Base-by-base conservation (phyloP, 2,888 invertebrate species). In the Branchipolynoe longqiensis region DNA sequence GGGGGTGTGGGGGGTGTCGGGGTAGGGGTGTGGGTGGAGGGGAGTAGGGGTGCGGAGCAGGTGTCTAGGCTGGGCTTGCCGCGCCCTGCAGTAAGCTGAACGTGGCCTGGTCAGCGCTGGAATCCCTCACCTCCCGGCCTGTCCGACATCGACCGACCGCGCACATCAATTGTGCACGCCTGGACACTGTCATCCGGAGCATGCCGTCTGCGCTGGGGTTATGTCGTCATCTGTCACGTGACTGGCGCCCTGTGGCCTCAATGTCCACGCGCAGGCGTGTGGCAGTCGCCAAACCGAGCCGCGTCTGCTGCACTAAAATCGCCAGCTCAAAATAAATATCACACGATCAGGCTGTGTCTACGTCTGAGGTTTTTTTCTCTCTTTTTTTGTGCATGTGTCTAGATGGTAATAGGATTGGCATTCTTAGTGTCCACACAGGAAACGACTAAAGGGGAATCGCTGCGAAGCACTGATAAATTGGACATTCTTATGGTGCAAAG, bases 161-260 rank as follows among this genome's bases (percentile, higher is more conserved):
- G 28, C 78, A 54, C 78, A 78, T 78, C 78, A 78, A 78, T 78
- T 78, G 78, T 54, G 78, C 78, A 78, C 48, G 78, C 78, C 78
- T 78, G 78, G 78, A 78, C 78, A 78, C 54, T 78, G 78, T 78
- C 78, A 78, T 78, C 78, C 78, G 54, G 78, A 54, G 78, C 28
- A 33, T 6, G 40, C 74, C 48, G 48, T 78, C 48, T 54, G 48
- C 54, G 48, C 54, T 48, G 31, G 78, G 78, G 78, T 78, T 78
- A 78, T 78, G 78, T 78, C 78, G 78, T 78, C 78, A 78, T 78
- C 78, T 48, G 78, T 78, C 78, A 78, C 54, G 78, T 78, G 78
- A 48, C 73, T 73, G 41, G 40, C 73, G 41, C 73, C 73, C n/a
- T 73, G 31, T 78, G 48, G 78, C 31, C 78, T 69, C 69, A 69